Percentiles rank a stretch among this genome's conserved stretches.
These are phyloP conservation scores for Zaprionus camerounensis DNA, from an alignment of 1,140 invertebrate genomes.

Conservation along the genomic window DNA sequence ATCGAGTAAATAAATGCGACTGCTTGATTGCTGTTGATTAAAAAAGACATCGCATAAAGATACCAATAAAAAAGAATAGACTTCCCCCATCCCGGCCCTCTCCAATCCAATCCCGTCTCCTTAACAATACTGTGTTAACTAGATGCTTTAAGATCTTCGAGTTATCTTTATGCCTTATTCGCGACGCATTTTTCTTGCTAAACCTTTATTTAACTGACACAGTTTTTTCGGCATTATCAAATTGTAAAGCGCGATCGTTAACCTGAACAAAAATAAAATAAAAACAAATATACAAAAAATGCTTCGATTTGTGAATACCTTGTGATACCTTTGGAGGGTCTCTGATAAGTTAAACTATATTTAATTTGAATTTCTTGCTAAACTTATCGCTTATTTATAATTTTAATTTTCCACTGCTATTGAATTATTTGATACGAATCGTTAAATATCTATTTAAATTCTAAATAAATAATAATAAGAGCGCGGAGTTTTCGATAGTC, in stretches of 20 bases:
- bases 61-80: background rate
- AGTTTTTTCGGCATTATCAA: slow-evolving; percentile 5
- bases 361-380: slow-evolving; percentile 2
- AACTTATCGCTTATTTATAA: slow-evolving; percentile 39
- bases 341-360: slow-evolving; percentile 1
- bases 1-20: slow-evolving; percentile 26
- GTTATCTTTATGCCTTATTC: slow-evolving; percentile 9
- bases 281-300: background rate
- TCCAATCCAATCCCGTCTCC: background rate
- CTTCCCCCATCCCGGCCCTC: background rate
- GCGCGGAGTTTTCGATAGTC: background rate
- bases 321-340: background rate
- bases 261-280: background rate
- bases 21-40: slow-evolving; percentile 22
- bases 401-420: slow-evolving; percentile 13
- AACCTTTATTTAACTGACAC: slow-evolving; percentile 3
- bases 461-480: background rate
- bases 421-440: background rate
- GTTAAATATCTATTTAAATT: slow-evolving; percentile 1
- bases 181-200: background rate
- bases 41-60: slow-evolving; percentile 11
- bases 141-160: background rate
- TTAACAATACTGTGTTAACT: background rate
- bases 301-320: background rate
- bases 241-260: slow-evolving; percentile 7